Base-by-base conservation (phyloP, 1,140 invertebrate genomes). In the Drosophila parabipectinata region DNA sequence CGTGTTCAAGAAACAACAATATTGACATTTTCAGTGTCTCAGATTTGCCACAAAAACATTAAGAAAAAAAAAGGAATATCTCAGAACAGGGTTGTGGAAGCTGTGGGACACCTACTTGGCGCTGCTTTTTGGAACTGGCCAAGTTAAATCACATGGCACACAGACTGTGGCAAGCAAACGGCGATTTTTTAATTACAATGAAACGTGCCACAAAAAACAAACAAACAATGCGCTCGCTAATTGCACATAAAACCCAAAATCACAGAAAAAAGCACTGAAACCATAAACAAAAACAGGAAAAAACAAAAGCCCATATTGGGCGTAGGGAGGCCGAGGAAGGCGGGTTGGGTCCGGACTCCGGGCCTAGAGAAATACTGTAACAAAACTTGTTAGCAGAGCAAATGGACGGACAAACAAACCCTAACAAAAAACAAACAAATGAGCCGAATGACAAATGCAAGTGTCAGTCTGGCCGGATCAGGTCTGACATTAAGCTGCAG, bases 171-270 rank as follows among this genome's bases (percentile, higher is more conserved):
- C 44, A 32, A 39, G 44, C 63, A 55, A 68, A 61, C 60, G 60
- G 24, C 66, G 51, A 76, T 81, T 81, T 82, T 83, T 83, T 83
- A 79, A 83, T 83, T 83, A 83, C 80, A 79, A 79, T 48, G 72
- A 83, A 83, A 83, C 80, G 79, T 83, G 79, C 71, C 75, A 79
- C 79, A 67, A 44, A 71, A 71, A 84, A 63, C 66, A 69, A 82
- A 72, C 68, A 82, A 78, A 83, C 80, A 83, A 83, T 83, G 76
- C 64, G 80, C 61, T 50, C 74, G 58, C 80, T 84, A 83, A 83
- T 83, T 84, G 80, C 80, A 68, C 72, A 83, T 63, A 84, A 82
- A 79, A 47, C 57, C 57, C 69, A 68, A 79, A 63, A 75, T 68
- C 62, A 72, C 72, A 71, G 54, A n/a, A 57, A 72, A 47, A 64